Evolutionary conservation across 2,113 vertebrate genomes (phyloP).

Genomic region (Isurus oxyrinchus): DNA sequence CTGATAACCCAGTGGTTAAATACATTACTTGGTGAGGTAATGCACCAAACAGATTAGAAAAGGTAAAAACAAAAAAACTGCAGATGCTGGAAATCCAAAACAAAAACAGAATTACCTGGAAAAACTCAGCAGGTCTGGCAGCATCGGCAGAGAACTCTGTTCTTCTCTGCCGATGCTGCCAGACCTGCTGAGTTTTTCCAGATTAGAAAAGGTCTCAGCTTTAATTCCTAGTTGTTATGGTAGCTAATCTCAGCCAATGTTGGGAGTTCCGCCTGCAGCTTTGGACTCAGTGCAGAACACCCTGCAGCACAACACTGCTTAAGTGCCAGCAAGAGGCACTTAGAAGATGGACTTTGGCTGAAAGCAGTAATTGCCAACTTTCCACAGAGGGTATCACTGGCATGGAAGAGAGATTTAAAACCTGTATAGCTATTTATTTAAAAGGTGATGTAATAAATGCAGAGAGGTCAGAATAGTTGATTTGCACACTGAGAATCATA

Average conservation of each 20-base stretch:
- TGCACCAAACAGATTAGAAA: not conserved
- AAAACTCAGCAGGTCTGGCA: no score
- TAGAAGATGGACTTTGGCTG: not conserved
- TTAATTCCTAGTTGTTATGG: not conserved
- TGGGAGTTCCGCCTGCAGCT: not conserved
- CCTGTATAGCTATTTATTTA: not conserved
- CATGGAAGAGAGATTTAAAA: not conserved
- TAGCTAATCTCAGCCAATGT: not conserved
- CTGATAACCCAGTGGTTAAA: not conserved
- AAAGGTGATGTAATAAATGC: not conserved
- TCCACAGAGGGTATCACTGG: not conserved
- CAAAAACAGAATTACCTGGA: no score
- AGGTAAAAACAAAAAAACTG: no score
- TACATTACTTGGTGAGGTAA: not conserved
- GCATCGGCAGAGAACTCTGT: no score
- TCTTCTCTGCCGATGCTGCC: no score
- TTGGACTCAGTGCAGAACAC: not conserved
- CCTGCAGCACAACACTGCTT: not conserved
- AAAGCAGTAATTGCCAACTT: not conserved
- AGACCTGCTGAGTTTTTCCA: no score
- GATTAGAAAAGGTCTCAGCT: not conserved
- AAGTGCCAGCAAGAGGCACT: not conserved
- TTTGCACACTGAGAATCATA: no score
- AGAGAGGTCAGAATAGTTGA: not conserved
- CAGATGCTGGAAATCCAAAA: no score